Percentiles rank a stretch among this genome's conserved stretches.
These are phyloP conservation scores for Alectoris magna DNA, from an alignment of 2,797 vertebrate genomes.

Conservation along the genomic window DNA sequence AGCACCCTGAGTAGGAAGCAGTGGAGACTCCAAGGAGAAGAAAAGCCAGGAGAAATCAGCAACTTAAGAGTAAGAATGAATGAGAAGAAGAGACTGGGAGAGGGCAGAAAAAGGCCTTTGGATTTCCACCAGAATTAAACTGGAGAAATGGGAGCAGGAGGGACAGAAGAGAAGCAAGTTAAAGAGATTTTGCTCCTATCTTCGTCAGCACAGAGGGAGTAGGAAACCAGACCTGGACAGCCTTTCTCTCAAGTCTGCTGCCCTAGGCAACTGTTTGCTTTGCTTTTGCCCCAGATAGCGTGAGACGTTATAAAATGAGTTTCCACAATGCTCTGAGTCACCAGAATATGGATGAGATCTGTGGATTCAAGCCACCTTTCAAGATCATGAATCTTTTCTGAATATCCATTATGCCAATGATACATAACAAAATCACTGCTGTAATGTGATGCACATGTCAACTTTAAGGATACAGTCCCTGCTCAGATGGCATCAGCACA, in stretches of 20 bases:
- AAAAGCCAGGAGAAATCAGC: neutral
- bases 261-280: constrained; percentile 42
- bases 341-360: constrained; percentile 49
- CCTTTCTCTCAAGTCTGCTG: neutral
- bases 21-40: neutral
- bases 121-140: neutral
- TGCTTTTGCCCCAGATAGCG: constrained; percentile 47
- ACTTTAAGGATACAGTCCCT: constrained; percentile 7
- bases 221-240: neutral
- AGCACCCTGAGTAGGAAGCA: neutral
- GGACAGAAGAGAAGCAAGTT: neutral
- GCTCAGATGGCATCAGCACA: constrained; percentile 52
- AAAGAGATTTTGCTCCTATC: neutral
- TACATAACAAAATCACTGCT: constrained; percentile 52
- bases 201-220: neutral
- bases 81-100: neutral
- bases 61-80: neutral
- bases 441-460: constrained; percentile 47
- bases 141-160: neutral
- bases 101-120: neutral
- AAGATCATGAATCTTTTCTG: constrained; percentile 53
- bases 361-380: constrained; percentile 62
- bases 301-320: constrained; percentile 55
- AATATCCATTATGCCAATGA: constrained; percentile 56
- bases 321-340: constrained; percentile 56